Conservation (phyloP, 2,888 invertebrate genomes). For the Leucozona laternaria region DNA sequence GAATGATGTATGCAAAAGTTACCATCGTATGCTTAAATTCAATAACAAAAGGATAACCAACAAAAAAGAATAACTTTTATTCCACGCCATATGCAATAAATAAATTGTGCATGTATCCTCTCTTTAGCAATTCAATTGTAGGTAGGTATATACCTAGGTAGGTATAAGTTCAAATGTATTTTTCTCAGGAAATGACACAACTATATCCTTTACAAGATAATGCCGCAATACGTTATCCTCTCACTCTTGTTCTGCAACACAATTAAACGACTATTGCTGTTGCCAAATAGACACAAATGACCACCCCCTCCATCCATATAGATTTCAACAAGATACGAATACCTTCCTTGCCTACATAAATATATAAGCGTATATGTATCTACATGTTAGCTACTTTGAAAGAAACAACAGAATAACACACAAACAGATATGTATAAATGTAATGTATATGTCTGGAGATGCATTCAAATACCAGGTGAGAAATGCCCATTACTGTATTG, state of each 20-base stretch:
- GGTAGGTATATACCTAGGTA: no score
- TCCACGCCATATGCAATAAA: conserved; percentile 22
- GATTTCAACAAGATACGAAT: conserved; percentile 5
- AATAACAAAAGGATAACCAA: background rate
- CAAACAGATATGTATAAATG: background rate
- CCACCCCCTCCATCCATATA: conserved; percentile 38
- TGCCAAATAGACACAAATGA: conserved; percentile 60
- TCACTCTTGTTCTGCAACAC: conserved; percentile 25
- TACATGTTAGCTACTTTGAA: background rate
- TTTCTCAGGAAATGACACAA: conserved; percentile 43
- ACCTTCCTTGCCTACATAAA: background rate
- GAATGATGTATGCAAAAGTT: conserved; percentile 18
- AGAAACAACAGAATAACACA: conserved; percentile 35
- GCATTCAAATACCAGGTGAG: conserved; percentile 62
- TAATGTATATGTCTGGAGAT: background rate
- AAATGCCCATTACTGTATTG: conserved; percentile 61
- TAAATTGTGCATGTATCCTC: conserved; percentile 31
- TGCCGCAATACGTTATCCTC: conserved; percentile 62
- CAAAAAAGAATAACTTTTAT: conserved; percentile 10
- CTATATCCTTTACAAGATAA: conserved; percentile 47
- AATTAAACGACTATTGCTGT: conserved; percentile 66
- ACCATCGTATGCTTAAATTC: background rate
- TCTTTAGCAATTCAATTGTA: conserved; percentile 61
- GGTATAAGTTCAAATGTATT: no score
- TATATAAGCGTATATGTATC: background rate